Percentiles rank a stretch among this genome's conserved stretches.
Conservation (phyloP, 2,888 invertebrate genomes). For the Tanaodytes sp. region DNA sequence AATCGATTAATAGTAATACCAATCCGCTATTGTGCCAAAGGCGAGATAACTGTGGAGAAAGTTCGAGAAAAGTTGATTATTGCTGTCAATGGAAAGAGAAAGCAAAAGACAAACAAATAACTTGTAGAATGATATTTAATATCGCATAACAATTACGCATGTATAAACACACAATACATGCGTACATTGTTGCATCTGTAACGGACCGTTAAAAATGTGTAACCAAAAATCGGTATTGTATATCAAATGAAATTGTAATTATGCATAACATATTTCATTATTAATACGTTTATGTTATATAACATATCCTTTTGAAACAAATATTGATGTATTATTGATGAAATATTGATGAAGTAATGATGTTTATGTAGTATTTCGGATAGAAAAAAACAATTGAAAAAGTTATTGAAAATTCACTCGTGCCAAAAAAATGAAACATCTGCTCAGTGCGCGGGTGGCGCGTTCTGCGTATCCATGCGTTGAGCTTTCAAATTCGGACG, state of each 20-base stretch:
- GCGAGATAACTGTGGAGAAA: conserved; percentile 37
- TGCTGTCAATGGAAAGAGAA: conserved; percentile 25
- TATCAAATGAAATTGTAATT: no score
- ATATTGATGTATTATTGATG: no score
- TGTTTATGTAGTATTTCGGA: no score
- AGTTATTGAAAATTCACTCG: conserved; percentile 58
- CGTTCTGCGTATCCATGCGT: conserved; percentile 59
- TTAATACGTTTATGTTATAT: no score
- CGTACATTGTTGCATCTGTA: no score
- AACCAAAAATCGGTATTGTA: no score
- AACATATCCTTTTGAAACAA: no score
- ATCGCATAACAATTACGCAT: conserved; percentile 13
- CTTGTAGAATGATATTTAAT: conserved; percentile 15
- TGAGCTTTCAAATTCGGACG: conserved; percentile 55
- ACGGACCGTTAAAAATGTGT: no score
- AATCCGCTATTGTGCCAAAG: conserved; percentile 30
- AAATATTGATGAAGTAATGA: no score
- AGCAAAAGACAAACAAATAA: conserved; percentile 27
- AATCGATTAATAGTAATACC: conserved; percentile 36
- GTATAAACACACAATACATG: not conserved
- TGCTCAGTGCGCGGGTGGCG: conserved; percentile 66
- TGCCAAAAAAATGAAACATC: conserved; percentile 62
- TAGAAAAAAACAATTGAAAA: not conserved
- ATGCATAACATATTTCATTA: no score
- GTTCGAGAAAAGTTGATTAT: conserved; percentile 37